Evolutionary conservation across 2,888 invertebrate species (phyloP), one percentile per base, ranked within the genome.

Genomic region (Scrobipalpa atriplicella): DNA sequence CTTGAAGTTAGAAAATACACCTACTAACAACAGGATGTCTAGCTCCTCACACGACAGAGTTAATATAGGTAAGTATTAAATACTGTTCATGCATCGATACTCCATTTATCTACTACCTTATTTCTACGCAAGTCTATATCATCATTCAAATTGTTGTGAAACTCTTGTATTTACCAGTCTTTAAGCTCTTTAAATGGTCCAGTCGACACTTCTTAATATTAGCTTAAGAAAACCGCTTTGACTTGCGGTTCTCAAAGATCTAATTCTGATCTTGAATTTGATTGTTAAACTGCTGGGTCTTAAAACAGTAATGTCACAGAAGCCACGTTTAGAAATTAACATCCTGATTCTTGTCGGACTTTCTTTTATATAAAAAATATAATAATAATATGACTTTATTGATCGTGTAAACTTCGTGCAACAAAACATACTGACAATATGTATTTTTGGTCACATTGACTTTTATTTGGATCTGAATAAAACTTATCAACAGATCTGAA

Each of bases 211-310:
- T 41, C 39, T 58, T 58, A 58, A 58, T 58, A 38, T 58, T 58
- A 58, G 58, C 58, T 58, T 78, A 74, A 79, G 80, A 86, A 83
- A 85, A 87, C 80, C 80, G 83, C 80, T 82, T 38, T 10, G 11
- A 21, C 16, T 16, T 38, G 38, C 16, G 16, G 58, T 38, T 58
- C 58, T 58, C 38, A 58, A 58, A 58, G 11, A 10, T 18, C n/a
- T n/a, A n/a, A n/a, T n/a, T n/a, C n/a, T n/a, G n/a, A n/a, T n/a
- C n/a, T n/a, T n/a, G n/a, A n/a, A n/a, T n/a, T n/a, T n/a, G n/a
- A n/a, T n/a, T n/a, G n/a, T n/a, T n/a, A 5, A 51, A 16, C n/a
- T 16, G 13, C n/a, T 13, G 51, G 51, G 41, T 41, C 41, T 10
- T 2, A 41, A 41, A 41, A 6, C 3, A 41, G 8, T 10, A 41